These are phyloP conservation scores for Cyprinodon brontotheroides DNA, from an alignment of 2,113 vertebrate genomes.

Conservation along the genomic window DNA sequence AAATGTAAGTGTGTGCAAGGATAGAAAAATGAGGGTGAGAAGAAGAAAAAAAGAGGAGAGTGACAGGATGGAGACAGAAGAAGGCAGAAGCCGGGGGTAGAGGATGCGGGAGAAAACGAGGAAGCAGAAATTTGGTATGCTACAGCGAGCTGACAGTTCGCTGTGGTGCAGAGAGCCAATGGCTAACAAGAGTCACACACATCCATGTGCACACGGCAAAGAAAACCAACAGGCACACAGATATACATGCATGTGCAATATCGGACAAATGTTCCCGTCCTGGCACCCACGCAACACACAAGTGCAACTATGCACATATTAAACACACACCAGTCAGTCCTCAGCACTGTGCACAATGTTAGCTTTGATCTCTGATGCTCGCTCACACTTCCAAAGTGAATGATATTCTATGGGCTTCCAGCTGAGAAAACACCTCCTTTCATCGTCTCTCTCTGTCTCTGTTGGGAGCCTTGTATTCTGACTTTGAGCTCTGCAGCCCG, in stretches of 20 bases:
- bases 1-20: constrained; percentile 21
- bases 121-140: constrained; percentile 58
- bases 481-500: constrained; percentile 20
- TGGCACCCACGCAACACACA: constrained; percentile 1
- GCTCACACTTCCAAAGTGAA: constrained; percentile 43
- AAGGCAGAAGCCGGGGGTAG: constrained; percentile 32
- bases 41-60: background rate
- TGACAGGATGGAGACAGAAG: background rate
- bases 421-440: constrained; percentile 42
- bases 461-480: background rate
- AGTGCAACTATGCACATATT: background rate
- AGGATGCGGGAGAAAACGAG: constrained; percentile 46
- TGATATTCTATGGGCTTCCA: constrained; percentile 46
- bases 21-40: constrained; percentile 5
- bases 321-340: background rate
- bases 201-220: constrained; percentile 46
- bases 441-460: constrained; percentile 8
- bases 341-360: too few species aligned
- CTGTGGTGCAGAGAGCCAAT: constrained; percentile 59
- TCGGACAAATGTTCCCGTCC: constrained; percentile 19
- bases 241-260: constrained; percentile 48
- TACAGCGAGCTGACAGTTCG: constrained; percentile 58
- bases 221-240: background rate
- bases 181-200: constrained; percentile 62
- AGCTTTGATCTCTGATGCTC: constrained; percentile 51